Evolutionary conservation across 2,797 vertebrate species (phyloP).

Genomic region (Anguilla anguilla): DNA sequence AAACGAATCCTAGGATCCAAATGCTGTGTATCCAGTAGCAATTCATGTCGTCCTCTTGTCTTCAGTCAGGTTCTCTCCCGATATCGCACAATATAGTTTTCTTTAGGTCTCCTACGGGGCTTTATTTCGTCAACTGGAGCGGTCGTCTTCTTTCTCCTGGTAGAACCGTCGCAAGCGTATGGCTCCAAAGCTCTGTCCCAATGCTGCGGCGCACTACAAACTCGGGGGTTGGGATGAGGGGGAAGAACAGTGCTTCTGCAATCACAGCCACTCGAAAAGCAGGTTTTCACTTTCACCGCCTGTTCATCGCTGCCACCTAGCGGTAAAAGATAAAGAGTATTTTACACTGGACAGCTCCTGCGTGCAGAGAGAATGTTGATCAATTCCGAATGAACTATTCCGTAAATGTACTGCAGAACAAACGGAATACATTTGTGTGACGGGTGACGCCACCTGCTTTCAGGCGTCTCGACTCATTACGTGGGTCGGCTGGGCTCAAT

Average conservation of each 20-base stretch:
- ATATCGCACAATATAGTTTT: conserved; percentile 24
- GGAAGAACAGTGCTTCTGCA: conserved; percentile 27
- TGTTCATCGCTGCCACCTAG: conserved; percentile 36
- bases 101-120: conserved; percentile 40
- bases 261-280: conserved; percentile 33
- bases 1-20: conserved; percentile 36
- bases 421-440: not conserved
- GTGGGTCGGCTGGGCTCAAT: not conserved
- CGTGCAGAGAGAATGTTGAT: not conserved
- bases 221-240: conserved; percentile 32
- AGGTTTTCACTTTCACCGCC: conserved; percentile 1
- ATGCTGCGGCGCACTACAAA: conserved; percentile 29
- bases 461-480: not conserved
- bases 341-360: not conserved
- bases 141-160: conserved; percentile 29
- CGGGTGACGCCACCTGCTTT: not conserved
- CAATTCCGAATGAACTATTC: not conserved
- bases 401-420: not conserved
- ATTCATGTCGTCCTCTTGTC: conserved; percentile 34
- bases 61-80: conserved; percentile 22
- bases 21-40: conserved; percentile 41
- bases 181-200: conserved; percentile 28
- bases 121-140: conserved; percentile 8
- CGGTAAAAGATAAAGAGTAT: not conserved
- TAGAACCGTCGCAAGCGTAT: conserved; percentile 1